Conservation (phyloP, 1,140 invertebrate species). For the Heliconius eleuchia region DNA sequence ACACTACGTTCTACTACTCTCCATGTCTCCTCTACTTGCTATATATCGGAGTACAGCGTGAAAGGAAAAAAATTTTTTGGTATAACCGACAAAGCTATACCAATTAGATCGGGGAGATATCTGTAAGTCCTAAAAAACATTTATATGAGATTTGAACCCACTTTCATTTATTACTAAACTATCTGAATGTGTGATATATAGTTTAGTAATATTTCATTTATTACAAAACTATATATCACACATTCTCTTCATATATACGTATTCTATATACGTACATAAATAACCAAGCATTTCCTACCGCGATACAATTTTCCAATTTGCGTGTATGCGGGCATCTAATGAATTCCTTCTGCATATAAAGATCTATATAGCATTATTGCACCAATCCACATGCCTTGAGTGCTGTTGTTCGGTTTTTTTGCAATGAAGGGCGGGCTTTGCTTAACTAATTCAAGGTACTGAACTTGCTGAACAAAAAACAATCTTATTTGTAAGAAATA, state of each 20-base stretch:
- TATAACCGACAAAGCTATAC: too few relatives aligned
- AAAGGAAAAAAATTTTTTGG: too few relatives aligned
- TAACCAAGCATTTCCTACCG: background rate
- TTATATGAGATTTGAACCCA: background rate
- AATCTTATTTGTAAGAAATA: conserved; percentile 8
- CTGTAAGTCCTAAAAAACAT: too few relatives aligned
- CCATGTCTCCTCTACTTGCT: too few relatives aligned
- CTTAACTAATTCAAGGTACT: conserved; percentile 12
- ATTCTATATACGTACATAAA: background rate
- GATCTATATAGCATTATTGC: conserved; percentile 42
- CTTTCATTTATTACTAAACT: too few relatives aligned
- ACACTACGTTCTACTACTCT: too few relatives aligned
- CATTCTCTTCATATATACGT: background rate
- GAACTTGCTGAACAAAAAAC: conserved; percentile 2
- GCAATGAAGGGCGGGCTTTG: conserved; percentile 44
- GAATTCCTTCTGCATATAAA: conserved; percentile 30
- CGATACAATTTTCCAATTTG: conserved; percentile 36
- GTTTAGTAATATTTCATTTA: too few relatives aligned
- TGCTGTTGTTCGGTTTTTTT: conserved; percentile 43
- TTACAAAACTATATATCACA: background rate
- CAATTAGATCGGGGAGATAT: too few relatives aligned
- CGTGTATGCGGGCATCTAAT: conserved; percentile 38
- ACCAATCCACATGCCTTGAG: conserved; percentile 47
- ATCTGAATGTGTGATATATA: too few relatives aligned
- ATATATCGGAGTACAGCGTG: too few relatives aligned